Conservation (phyloP, 2,797 vertebrate species). For the Potorous gilbertii region DNA sequence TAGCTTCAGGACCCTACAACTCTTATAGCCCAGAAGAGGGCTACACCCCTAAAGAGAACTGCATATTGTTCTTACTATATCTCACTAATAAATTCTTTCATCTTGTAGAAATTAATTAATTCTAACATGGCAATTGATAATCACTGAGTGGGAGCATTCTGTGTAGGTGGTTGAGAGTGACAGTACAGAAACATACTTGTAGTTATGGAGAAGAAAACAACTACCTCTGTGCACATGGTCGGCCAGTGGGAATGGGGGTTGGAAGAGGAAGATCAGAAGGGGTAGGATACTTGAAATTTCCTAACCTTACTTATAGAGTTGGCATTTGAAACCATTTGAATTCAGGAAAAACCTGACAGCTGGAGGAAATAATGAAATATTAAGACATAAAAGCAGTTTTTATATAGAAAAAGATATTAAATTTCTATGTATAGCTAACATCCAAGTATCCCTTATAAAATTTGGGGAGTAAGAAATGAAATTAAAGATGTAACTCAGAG, state of each 20-base stretch:
- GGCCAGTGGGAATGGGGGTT: no score
- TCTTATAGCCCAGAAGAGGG: neutral
- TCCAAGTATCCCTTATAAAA: neutral
- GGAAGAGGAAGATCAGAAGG: no score
- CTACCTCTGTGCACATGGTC: no score
- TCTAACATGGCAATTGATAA: neutral
- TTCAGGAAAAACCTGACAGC: neutral
- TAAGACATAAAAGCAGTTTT: neutral
- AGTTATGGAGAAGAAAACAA: neutral
- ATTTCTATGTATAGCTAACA: neutral
- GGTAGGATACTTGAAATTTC: no score
- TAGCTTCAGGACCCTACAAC: no score
- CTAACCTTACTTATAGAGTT: neutral
- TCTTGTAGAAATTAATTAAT: neutral
- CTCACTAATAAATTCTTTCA: neutral
- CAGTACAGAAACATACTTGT: neutral
- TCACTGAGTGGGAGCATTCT: neutral
- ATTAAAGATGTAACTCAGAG: neutral
- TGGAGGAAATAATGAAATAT: neutral
- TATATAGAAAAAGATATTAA: neutral
- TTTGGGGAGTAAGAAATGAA: neutral
- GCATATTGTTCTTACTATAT: neutral
- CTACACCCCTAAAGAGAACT: neutral
- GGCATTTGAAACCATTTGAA: neutral
- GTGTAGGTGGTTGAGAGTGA: neutral